Evolutionary conservation across 2,888 invertebrate genomes (phyloP), one percentile per base, ranked within the genome.

Genomic region (Nysson spinosus): DNA sequence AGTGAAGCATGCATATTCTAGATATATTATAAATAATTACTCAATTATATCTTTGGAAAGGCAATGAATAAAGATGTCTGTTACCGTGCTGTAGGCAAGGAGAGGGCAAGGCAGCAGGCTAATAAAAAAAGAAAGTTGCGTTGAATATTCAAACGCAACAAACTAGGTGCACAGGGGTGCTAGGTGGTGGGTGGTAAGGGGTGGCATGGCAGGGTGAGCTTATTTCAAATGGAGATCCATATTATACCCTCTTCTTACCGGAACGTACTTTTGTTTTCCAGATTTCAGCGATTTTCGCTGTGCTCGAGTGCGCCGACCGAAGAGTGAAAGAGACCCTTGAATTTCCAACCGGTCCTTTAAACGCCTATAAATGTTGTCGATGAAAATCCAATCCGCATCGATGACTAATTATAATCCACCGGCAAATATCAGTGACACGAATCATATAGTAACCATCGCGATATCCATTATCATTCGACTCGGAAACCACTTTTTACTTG

Each of bases 11-110:
- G 86, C 86, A 87, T 87, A 87, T 87, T 87, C 86, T 85, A 86
- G 86, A 87, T 86, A 87, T 87, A 87, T 87, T 87, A 87, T 87
- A 87, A 87, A 87, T 87, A 86, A 87, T 87, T 86, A 87, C 86
- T 87, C 86, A 87, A 87, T 87, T 87, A 87, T 86, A 87, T 87
- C 86, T 87, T 87, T 85, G 85, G 86, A 86, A 86, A 86, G 85
- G 82, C 84, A 84, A 87, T 87, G 86, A 87, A 87, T 87, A 87
- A 87, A 87, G 86, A 87, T 87, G 86, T 81, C 79, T 72, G 80
- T 73, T 75, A 76, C 80, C 79, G 83, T 75, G 75, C 69, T 56
- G 72, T 67, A 67, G 80, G 77, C 75, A 67, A 68, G 67, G 66
- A 74, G 72, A 70, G 77, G 76, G 77, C 75, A 55, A 70, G 76